phyloP scores from a whole-genome alignment of 2,888 invertebrate species.

The Eulithis prunata region DNA sequence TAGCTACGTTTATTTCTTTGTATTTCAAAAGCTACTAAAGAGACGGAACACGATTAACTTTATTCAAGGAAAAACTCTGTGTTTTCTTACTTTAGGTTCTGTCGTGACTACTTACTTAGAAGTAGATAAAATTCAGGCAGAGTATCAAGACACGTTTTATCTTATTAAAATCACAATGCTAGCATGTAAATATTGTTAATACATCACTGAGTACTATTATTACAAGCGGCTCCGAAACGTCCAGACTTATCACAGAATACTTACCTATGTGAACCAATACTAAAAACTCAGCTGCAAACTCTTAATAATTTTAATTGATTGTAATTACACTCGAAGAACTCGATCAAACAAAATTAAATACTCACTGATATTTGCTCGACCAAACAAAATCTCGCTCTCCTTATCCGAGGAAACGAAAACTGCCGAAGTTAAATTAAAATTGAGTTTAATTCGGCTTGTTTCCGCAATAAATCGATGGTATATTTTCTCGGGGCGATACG shows the following conservation, averaged over 20 bases:
- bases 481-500: conserved; percentile 52
- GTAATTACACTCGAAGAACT: conserved; percentile 14
- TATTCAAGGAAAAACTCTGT: too few species aligned
- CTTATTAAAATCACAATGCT: too few species aligned
- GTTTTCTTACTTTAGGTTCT: too few species aligned
- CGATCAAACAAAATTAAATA: conserved; percentile 17
- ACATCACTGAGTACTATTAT: too few species aligned
- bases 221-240: background rate
- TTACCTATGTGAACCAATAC: too few species aligned
- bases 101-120: too few species aligned
- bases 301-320: conserved; percentile 1
- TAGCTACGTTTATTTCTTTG: background rate
- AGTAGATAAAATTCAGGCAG: too few species aligned
- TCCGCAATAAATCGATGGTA: conserved; percentile 54
- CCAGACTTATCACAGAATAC: too few species aligned
- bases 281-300: background rate
- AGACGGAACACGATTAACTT: too few species aligned
- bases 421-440: conserved; percentile 69
- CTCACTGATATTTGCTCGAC: conserved; percentile 25
- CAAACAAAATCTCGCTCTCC: conserved; percentile 37
- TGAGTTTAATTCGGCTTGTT: conserved; percentile 49
- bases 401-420: conserved; percentile 65
- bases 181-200: too few species aligned
- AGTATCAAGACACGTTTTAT: too few species aligned
- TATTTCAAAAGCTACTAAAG: too few species aligned